These are phyloP conservation scores for Toxostoma redivivum DNA, from an alignment of 2,113 vertebrate genomes.

Conservation along the genomic window DNA sequence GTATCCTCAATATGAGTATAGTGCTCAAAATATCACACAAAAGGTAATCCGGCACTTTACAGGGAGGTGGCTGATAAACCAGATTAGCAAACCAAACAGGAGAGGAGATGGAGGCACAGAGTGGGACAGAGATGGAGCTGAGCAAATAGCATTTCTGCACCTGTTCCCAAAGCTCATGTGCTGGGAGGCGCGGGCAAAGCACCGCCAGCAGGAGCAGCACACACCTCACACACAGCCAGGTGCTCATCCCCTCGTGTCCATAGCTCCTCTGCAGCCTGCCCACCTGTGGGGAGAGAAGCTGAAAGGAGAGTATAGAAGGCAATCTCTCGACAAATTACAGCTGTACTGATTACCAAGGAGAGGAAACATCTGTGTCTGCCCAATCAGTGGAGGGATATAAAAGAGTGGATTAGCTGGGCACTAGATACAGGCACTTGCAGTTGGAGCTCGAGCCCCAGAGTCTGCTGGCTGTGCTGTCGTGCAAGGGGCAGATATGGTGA, in stretches of 20 bases:
- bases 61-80: not conserved
- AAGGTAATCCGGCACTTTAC: not conserved
- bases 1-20: not conserved
- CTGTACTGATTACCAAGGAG: no score
- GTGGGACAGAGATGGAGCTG: not conserved
- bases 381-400: no score
- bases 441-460: no score
- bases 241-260: not conserved
- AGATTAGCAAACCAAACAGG: not conserved
- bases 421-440: no score
- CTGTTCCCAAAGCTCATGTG: not conserved
- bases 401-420: no score
- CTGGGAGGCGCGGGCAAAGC: accelerated
- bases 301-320: no score
- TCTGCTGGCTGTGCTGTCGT: no score
- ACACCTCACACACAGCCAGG: not conserved
- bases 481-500: no score
- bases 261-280: not conserved
- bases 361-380: no score
- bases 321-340: no score
- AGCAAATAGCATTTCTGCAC: not conserved
- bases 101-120: not conserved
- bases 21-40: not conserved
- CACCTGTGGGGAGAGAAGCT: no score
- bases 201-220: not conserved